Base-by-base conservation (phyloP, 2,797 vertebrate genomes). In the Agapornis canus region DNA sequence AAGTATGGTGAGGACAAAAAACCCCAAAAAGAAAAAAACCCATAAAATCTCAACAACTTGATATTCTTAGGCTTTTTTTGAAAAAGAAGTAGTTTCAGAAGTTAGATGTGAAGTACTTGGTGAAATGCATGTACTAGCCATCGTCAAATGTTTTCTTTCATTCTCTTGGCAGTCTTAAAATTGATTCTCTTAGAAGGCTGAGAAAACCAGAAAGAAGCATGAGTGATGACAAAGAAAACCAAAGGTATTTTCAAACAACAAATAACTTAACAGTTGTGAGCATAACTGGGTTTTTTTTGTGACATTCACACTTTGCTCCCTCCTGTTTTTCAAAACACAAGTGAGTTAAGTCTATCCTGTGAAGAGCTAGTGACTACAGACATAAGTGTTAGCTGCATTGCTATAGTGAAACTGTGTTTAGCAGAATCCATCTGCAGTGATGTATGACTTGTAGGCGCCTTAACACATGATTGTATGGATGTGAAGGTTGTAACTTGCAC, bases 191-290 rank as follows among this genome's bases (percentile, higher is more conserved):
- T 70, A 96, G 94, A 91, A 97, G 95, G n/a, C 1, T 97, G 89
- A 95, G 93, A 63, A 97, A 95, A 92, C 96, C 97, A 39, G 97
- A 97, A 75, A 97, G 96, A 96, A 97, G 97, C 85, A 97, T 97
- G 97, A 97, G 97, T 0, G 97, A 97, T 92, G 97, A 97, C 92
- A 97, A 96, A 85, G 94, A 97, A 94, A 97, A 97, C 94, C 96
- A 97, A 97, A 97, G 97, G 96, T 97, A 97, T 73, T 87, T 81
- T 81, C 70, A 89, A 85, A 22, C 14, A 89, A 10, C 2, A 40
- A 35, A 3, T 31, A 2, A 43, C 49, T 42, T 70, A 66, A 68
- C 14, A 80, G 1, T n/a, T 56, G 8, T 91, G 54, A 32, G 54
- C 48, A 25, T 78, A 56, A 14, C 20, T 48, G 21, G 5, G 5